These are phyloP conservation scores for Rhinolophus sinicus DNA, from an alignment of 2,113 vertebrate species.

Conservation along the genomic window DNA sequence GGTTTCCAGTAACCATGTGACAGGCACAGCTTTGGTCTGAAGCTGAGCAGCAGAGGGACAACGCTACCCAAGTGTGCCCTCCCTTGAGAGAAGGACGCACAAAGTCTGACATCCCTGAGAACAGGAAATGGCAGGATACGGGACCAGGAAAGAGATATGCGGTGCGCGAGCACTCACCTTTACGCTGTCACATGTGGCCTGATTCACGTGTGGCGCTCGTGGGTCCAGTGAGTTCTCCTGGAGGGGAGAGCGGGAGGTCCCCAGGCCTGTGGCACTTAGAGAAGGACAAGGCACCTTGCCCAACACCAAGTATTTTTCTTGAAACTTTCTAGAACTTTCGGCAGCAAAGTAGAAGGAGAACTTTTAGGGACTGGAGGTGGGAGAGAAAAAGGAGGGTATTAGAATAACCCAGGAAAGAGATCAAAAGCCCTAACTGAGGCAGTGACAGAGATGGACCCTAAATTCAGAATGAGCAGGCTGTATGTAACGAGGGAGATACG, in stretches of 20 bases:
- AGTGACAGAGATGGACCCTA: not conserved
- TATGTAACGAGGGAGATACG: not conserved
- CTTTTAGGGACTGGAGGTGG: not conserved
- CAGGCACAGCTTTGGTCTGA: not conserved
- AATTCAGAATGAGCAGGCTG: not conserved
- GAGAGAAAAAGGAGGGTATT: not conserved
- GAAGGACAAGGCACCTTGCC: not conserved
- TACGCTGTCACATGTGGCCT: fast-evolving
- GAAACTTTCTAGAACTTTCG: not conserved
- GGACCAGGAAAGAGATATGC: not conserved
- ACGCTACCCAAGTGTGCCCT: not conserved
- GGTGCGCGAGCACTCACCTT: not conserved
- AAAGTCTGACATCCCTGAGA: not conserved
- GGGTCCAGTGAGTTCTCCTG: not conserved
- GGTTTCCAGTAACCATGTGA: not conserved
- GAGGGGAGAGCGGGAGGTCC: not conserved
- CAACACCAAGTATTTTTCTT: not conserved
- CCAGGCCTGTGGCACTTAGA: not conserved
- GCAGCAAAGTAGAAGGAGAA: not conserved
- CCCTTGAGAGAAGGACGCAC: not conserved
- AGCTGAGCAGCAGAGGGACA: not conserved
- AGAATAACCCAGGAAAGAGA: not conserved
- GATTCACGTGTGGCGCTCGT: not conserved
- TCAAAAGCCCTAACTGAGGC: not conserved
- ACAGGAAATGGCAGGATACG: not conserved